These are phyloP conservation scores for Aelia acuminata DNA, from an alignment of 2,888 invertebrate species.

Conservation along the genomic window DNA sequence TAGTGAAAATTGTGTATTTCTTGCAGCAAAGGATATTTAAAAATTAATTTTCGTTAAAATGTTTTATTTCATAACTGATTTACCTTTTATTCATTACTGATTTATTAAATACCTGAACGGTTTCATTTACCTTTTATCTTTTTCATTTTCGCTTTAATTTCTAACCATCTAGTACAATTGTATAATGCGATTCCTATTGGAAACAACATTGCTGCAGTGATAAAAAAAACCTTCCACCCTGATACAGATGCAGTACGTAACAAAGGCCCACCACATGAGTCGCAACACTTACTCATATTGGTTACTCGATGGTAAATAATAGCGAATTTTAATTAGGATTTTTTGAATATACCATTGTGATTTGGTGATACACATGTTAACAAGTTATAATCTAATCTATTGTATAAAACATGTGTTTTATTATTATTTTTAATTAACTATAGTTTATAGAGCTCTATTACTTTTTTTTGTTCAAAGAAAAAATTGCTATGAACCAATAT, in stretches of 20 bases:
- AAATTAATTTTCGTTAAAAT: neutral
- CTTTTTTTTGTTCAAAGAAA: neutral
- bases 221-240: conserved; percentile 35
- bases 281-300: conserved; percentile 22
- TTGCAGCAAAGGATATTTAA: no score
- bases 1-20: no score
- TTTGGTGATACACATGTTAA: conserved; percentile 20
- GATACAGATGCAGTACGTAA: neutral
- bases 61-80: neutral
- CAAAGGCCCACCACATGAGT: conserved; percentile 1
- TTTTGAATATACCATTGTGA: conserved; percentile 36
- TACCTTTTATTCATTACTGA: no score
- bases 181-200: conserved; percentile 44
- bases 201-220: neutral
- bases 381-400: neutral
- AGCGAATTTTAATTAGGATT: conserved; percentile 15
- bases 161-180: conserved; percentile 44
- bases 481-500: neutral
- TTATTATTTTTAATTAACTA: neutral
- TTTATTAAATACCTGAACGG: no score
- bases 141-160: conserved; percentile 39
- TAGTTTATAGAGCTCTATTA: neutral
- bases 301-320: neutral
- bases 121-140: conserved; percentile 49
- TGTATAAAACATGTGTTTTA: conserved; percentile 24